Percentiles rank a stretch among this genome's conserved stretches.
phyloP scores from a whole-genome alignment of 1,140 invertebrate genomes.

The Rhizoglyphus robini region DNA sequence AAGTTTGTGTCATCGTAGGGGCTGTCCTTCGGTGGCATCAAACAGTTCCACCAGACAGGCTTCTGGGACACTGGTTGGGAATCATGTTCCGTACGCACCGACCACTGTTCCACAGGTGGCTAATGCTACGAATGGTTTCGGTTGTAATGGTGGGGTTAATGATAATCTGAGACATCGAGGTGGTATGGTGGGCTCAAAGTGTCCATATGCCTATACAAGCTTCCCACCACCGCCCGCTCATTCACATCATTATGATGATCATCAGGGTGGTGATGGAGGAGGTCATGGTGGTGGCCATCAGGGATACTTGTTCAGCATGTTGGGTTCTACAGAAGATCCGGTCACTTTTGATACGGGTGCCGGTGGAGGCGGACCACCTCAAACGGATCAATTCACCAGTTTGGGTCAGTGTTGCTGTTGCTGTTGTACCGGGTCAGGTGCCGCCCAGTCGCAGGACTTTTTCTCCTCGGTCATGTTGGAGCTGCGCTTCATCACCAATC shows the following conservation, averaged over 20 bases:
- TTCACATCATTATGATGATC: neutral
- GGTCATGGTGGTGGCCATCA: too few species aligned
- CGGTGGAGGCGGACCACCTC: neutral
- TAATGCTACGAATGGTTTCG: neutral
- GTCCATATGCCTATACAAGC: slow-evolving; percentile 1
- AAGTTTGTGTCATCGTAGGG: neutral
- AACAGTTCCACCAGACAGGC: neutral
- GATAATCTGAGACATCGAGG: neutral
- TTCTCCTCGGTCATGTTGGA: slow-evolving; percentile 74
- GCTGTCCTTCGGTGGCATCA: neutral
- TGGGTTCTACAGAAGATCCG: neutral
- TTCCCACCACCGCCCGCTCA: slow-evolving; percentile 7
- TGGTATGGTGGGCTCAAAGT: neutral
- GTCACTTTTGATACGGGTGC: neutral
- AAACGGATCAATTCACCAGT: neutral
- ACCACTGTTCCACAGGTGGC: neutral
- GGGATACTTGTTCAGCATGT: neutral
- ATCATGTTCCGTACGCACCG: neutral
- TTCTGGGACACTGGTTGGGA: neutral
- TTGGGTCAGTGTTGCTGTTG: slow-evolving; percentile 1
- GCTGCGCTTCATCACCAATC: slow-evolving; percentile 76
- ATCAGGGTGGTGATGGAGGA: too few species aligned
- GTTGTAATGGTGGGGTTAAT: neutral
- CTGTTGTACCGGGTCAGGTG: neutral
- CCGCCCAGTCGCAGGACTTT: neutral